Evolutionary conservation across 92 coral and sea anemone genomes (phyloP).

Genomic region (Diadumene lineata): DNA sequence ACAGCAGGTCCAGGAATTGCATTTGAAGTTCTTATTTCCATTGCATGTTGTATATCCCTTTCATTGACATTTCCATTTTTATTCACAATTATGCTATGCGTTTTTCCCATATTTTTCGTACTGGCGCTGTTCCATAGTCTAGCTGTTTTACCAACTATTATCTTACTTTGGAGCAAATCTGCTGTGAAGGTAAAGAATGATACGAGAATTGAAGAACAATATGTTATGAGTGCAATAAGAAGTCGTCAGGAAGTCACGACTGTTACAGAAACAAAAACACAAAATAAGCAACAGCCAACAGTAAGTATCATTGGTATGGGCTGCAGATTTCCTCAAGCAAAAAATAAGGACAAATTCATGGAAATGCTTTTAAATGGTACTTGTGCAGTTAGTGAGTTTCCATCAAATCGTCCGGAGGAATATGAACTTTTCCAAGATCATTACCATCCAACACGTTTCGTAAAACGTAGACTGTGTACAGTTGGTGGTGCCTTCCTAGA

Average conservation of each 20-base stretch:
- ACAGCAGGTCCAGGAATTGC: constrained; percentile 38
- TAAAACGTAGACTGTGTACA: constrained; percentile 57
- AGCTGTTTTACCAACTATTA: constrained; percentile 40
- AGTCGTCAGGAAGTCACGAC: neutral
- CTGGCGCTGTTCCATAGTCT: constrained; percentile 56
- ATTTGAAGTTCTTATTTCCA: constrained; percentile 18
- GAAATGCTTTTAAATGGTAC: constrained; percentile 61
- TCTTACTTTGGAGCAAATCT: constrained; percentile 41
- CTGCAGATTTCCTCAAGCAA: constrained; percentile 75
- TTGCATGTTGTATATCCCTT: constrained; percentile 56
- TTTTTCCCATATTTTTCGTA: constrained; percentile 48
- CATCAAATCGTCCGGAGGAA: constrained; percentile 64
- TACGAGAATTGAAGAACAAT: constrained; percentile 21
- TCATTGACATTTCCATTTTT: constrained; percentile 59
- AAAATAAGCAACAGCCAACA: constrained; percentile 21
- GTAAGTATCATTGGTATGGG: constrained; percentile 73
- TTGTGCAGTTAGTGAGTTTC: constrained; percentile 48
- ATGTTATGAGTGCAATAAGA: constrained; percentile 14
- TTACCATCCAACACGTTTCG: constrained; percentile 69
- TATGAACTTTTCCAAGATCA: constrained; percentile 33
- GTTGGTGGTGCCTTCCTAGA: constrained; percentile 72
- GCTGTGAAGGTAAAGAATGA: constrained; percentile 14
- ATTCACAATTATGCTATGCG: constrained; percentile 33
- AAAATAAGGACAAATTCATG: constrained; percentile 57
- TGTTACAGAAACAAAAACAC: constrained; percentile 1